A percentile compares a stretch with the other conserved stretches of the same genome.
These are phyloP conservation scores for Balaenoptera acutorostrata DNA, from an alignment of 2,113 vertebrate genomes.

Conservation along the genomic window DNA sequence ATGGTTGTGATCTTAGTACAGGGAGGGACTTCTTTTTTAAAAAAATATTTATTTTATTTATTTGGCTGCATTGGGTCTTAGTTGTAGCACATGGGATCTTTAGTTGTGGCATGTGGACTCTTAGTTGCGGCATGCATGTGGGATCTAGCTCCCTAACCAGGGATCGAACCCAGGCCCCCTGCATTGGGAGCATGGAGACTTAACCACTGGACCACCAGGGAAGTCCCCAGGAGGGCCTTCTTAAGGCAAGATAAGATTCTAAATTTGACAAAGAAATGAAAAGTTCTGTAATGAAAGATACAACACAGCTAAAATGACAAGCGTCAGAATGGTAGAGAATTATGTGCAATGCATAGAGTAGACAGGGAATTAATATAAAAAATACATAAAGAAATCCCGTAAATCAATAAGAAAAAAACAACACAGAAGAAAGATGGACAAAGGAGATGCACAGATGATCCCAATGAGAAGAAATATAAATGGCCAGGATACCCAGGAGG, in stretches of 20 bases:
- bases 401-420: not conserved
- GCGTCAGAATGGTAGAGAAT: not conserved
- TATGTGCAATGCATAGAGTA: not conserved
- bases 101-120: too few species aligned
- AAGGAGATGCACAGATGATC: not conserved
- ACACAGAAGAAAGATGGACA: not conserved
- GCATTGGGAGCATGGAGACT: too few species aligned
- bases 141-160: too few species aligned
- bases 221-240: not conserved
- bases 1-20: not conserved
- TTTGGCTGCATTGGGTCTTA: too few species aligned
- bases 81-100: too few species aligned
- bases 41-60: too few species aligned
- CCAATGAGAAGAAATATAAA: not conserved
- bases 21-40: not conserved
- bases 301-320: not conserved
- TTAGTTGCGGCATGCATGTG: too few species aligned
- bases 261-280: constrained; percentile 1
- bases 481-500: not conserved
- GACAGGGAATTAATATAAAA: not conserved
- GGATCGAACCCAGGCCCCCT: too few species aligned
- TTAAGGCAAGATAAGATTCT: not conserved
- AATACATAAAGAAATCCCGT: not conserved
- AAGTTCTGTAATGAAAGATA: not conserved
- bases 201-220: too few species aligned